phyloP scores from a whole-genome alignment of 2,888 invertebrate genomes.

The Hypomecis atomaria region DNA sequence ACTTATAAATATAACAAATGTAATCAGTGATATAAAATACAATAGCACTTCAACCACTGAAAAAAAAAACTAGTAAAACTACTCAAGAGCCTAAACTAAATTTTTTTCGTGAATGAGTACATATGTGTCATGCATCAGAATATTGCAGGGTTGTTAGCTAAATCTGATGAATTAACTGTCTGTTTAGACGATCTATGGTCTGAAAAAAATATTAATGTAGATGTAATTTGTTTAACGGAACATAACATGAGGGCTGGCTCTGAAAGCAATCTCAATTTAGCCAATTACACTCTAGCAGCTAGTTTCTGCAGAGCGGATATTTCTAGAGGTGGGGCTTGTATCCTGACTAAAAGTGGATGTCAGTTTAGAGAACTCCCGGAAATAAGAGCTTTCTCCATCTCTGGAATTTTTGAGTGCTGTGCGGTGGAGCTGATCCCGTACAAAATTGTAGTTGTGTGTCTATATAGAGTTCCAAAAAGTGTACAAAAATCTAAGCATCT shows the following conservation, averaged over 20 bases:
- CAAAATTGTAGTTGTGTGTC: slow-evolving; percentile 19
- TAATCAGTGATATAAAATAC: neutral
- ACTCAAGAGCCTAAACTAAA: neutral
- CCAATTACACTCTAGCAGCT: slow-evolving; percentile 13
- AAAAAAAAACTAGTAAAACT: neutral
- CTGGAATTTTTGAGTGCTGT: slow-evolving; percentile 20
- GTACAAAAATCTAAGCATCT: neutral
- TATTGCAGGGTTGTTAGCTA: slow-evolving; percentile 8
- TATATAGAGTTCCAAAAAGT: slow-evolving; percentile 18
- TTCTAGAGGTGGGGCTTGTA: slow-evolving; percentile 25
- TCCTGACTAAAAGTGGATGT: slow-evolving; percentile 9
- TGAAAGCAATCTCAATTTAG: neutral
- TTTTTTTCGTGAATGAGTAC: slow-evolving; percentile 13
- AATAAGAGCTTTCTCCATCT: slow-evolving; percentile 5
- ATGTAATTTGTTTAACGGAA: slow-evolving; percentile 11
- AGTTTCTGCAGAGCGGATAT: slow-evolving; percentile 13
- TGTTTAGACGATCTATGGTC: neutral
- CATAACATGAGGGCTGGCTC: slow-evolving; percentile 2
- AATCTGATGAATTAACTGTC: slow-evolving; percentile 4
- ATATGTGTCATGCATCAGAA: slow-evolving; percentile 12
- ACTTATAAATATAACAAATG: neutral
- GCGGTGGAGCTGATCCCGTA: slow-evolving; percentile 18
- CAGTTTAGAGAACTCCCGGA: slow-evolving; percentile 12
- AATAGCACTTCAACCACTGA: neutral
- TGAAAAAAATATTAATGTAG: slow-evolving; percentile 2